Evolutionary conservation across 1,140 invertebrate genomes (phyloP).

Genomic region (Penaeus chinensis): DNA sequence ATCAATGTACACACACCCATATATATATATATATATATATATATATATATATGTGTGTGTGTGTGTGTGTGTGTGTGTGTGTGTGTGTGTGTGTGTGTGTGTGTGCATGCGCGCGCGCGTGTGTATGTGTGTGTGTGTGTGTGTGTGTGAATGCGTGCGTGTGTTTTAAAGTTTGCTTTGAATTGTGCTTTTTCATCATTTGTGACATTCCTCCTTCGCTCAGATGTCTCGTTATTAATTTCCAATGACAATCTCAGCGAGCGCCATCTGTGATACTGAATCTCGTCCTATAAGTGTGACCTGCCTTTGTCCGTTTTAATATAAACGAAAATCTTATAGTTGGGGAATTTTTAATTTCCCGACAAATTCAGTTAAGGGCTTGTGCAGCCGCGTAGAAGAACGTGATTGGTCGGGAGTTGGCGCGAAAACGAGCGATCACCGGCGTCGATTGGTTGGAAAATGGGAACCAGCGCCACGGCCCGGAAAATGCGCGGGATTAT

Average conservation of each 20-base stretch:
- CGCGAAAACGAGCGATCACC: constrained; percentile 60
- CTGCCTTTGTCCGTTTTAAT: constrained; percentile 5
- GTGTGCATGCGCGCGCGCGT: no score
- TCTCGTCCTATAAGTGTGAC: not conserved
- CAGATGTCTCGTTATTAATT: no score
- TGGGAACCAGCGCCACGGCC: constrained; percentile 54
- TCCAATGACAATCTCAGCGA: no score
- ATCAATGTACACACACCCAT: not conserved
- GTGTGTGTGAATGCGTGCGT: no score
- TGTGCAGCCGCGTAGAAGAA: constrained; percentile 52
- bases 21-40: no score
- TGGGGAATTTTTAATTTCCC: constrained; percentile 58
- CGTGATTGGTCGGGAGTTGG: constrained; percentile 60
- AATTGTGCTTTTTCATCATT: no score
- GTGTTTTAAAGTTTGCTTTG: no score
- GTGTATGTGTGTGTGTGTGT: no score
- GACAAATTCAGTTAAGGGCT: constrained; percentile 58
- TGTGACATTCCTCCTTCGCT: no score
- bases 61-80: not conserved
- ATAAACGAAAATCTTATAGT: constrained; percentile 29
- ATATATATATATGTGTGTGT: no score
- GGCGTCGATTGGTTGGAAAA: constrained; percentile 59
- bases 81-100: not conserved
- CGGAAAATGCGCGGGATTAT: constrained; percentile 44
- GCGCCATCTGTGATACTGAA: no score